phyloP scores from a whole-genome alignment of 2,113 vertebrate genomes.

The Formicarius rufipectus region DNA sequence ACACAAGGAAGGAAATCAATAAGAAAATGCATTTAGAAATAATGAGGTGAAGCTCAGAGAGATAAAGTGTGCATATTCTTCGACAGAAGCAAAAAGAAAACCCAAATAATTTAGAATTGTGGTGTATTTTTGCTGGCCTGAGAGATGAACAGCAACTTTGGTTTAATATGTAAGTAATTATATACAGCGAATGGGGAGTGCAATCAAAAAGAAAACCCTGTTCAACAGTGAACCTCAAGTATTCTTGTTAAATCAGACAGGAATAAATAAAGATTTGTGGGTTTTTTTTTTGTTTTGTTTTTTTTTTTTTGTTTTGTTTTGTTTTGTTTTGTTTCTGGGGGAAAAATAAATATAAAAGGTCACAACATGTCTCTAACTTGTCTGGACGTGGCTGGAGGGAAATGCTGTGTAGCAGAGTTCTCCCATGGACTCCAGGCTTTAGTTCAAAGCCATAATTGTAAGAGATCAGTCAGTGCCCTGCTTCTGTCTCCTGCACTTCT shows the following conservation, averaged over 20 bases:
- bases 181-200: background rate
- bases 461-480: background rate
- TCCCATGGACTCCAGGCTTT: background rate
- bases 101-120: background rate
- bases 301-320: too few relatives aligned
- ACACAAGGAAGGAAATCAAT: background rate
- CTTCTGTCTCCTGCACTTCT: background rate
- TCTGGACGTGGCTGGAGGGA: conserved; percentile 28
- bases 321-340: too few relatives aligned
- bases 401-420: background rate
- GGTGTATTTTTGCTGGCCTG: background rate
- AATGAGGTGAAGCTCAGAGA: background rate
- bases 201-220: background rate
- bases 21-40: background rate
- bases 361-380: background rate
- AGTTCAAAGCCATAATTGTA: background rate
- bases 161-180: background rate
- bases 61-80: background rate
- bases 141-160: background rate
- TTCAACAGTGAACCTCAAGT: background rate
- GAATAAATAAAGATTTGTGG: background rate
- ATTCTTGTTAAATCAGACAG: background rate
- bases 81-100: background rate
- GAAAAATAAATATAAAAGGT: conserved; percentile 8
- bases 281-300: background rate